phyloP scores from a whole-genome alignment of 1,140 invertebrate species.

The Capitella teleta region DNA sequence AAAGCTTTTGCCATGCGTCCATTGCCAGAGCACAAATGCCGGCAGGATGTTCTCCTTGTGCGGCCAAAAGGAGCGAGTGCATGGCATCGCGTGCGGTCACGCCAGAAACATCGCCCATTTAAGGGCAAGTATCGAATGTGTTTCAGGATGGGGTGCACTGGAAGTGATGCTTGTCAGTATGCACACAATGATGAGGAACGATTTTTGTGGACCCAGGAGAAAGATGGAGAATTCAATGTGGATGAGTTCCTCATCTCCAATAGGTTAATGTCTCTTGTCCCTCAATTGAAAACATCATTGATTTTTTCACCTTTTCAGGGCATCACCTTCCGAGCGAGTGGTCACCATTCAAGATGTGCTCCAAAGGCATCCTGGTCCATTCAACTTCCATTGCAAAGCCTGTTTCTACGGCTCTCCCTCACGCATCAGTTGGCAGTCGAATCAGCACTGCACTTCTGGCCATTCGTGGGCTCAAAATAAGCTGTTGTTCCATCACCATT shows the following conservation, averaged over 20 bases:
- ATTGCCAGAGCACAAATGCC: conserved; percentile 19
- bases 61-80: conserved; percentile 8
- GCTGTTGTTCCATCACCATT: background rate
- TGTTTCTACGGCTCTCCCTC: conserved; percentile 22
- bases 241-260: conserved; percentile 28
- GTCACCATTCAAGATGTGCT: conserved; percentile 13
- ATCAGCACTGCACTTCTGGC: background rate
- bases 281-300: no score
- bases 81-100: conserved; percentile 26
- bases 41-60: conserved; percentile 25
- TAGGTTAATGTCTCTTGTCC: no score
- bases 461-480: background rate
- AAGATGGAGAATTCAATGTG: conserved; percentile 27
- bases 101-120: conserved; percentile 26
- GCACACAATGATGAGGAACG: conserved; percentile 31
- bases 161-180: conserved; percentile 26
- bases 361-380: conserved; percentile 6
- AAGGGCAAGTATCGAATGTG: conserved; percentile 25
- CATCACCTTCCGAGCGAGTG: conserved; percentile 8
- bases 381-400: conserved; percentile 24
- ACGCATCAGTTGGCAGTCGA: conserved; percentile 13
- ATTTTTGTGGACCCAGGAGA: conserved; percentile 28
- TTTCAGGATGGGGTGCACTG: conserved; percentile 11
- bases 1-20: conserved; percentile 17
- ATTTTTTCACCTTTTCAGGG: no score